Base-by-base conservation (phyloP, 2,888 invertebrate species). In the Allolobophora icterica region DNA sequence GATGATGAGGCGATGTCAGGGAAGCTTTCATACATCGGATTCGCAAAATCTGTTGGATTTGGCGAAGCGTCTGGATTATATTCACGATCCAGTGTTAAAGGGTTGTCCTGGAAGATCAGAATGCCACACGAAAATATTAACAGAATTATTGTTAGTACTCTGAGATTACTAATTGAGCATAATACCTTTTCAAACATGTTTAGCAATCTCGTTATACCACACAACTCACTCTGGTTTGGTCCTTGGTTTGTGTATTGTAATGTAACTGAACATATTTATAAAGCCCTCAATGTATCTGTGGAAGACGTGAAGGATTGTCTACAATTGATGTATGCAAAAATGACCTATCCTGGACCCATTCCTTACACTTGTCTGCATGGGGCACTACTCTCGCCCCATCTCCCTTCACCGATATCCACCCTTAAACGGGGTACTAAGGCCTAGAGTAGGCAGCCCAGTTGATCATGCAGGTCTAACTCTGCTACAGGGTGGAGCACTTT, bases 11-110 rank as follows among this genome's bases (percentile, higher is more conserved):
- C 35, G 30, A 87, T 17, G 38, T 87, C 35, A 24, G 87, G 87
- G 87, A 87, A 87, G 87, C 87, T 89, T 19, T 94, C 94, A 90
- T 94, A 94, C 91, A 94, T 93, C 4, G 94, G 94, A 92, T 94
- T 94, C 84, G 93, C 93, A 92, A 94, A 94, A 92, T 94, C 94
- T 87, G 94, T 94, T 21, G 93, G 93, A 24, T 33, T 91, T 58
- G 21, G 4, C 4, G 87, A 87, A 38, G 30, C 40, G 42, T 58
- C 21, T 38, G 42, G 42, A 42, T 42, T 91, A n/a, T 89, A 89
- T 33, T 71, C 89, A 30, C 34, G 45, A 21, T 52, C 30, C n/a
- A 90, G 3, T n/a, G 83, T 15, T 38, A 6, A 35, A 21, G 21
- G 87, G 21, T 87, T 34, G 38, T 87, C 87, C 87, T 87, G 35